Conservation (phyloP, 2,113 vertebrate species). For the Dendrocopos noguchii region DNA sequence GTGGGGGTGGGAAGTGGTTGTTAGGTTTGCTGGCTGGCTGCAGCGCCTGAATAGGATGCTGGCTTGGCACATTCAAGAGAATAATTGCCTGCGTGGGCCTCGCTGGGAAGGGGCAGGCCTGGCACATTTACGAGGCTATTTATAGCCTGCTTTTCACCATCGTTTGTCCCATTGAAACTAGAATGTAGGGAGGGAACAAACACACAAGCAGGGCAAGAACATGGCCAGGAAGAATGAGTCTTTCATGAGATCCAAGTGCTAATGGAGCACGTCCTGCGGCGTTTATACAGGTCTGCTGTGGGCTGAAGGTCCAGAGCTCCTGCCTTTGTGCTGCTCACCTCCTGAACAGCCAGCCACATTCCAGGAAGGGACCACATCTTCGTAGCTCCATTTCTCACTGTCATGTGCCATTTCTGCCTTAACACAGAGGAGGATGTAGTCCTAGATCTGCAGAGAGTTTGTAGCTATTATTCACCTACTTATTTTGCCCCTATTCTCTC, state of each 20-base stretch:
- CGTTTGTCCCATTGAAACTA: constrained; percentile 34
- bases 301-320: not conserved
- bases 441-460: not conserved
- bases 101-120: constrained; percentile 25
- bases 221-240: constrained; percentile 25
- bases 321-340: not conserved
- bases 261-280: not conserved
- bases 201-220: constrained; percentile 12
- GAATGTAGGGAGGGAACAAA: constrained; percentile 28
- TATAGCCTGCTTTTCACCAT: constrained; percentile 49
- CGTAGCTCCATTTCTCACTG: not conserved
- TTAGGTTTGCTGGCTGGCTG: constrained; percentile 50
- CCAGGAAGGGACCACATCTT: not conserved
- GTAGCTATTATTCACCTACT: not conserved
- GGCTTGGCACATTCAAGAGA: not conserved
- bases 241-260: constrained; percentile 28
- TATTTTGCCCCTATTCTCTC: not conserved
- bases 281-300: not conserved
- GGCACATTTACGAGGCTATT: constrained; percentile 52
- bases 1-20: not conserved
- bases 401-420: not conserved
- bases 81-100: constrained; percentile 59
- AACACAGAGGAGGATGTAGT: not conserved
- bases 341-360: not conserved
- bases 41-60: constrained; percentile 39